Evolutionary conservation across 2,888 invertebrate genomes (phyloP).

Genomic region (Cryptocheilus praepositus): DNA sequence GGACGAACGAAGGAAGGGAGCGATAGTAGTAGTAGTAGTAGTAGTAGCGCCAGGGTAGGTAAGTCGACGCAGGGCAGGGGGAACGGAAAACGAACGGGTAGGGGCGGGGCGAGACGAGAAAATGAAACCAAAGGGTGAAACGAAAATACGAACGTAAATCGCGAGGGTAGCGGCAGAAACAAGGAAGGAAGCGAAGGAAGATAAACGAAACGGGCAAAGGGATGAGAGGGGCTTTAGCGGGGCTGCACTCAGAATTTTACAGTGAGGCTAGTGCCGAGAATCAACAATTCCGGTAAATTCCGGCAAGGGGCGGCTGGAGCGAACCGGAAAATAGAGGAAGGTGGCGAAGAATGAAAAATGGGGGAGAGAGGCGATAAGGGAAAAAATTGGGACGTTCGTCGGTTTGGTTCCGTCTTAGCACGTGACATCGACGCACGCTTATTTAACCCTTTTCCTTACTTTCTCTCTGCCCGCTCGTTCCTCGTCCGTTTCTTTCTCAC

Average conservation of each 20-base stretch:
- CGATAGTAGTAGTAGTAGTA: constrained; percentile 19
- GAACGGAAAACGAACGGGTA: constrained; percentile 12
- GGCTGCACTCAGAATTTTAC: no score
- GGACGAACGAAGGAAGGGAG: constrained; percentile 16
- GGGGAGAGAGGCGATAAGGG: constrained; percentile 12
- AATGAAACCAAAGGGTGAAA: constrained; percentile 21
- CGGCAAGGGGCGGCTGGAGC: no score
- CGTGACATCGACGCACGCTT: constrained; percentile 12
- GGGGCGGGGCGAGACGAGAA: constrained; percentile 14
- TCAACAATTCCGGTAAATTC: no score
- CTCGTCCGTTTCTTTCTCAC: constrained; percentile 8
- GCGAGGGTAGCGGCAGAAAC: constrained; percentile 6
- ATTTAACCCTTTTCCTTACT: constrained; percentile 9
- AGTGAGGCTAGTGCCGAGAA: no score
- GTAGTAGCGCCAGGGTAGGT: constrained; percentile 11
- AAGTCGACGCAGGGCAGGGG: not conserved
- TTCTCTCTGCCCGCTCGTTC: constrained; percentile 9
- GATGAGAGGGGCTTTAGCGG: no score
- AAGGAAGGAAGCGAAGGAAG: not conserved
- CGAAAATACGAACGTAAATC: not conserved
- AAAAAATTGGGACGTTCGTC: constrained; percentile 32
- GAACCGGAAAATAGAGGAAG: no score
- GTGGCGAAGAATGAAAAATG: not conserved
- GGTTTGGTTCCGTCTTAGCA: constrained; percentile 27
- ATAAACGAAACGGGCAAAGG: no score